phyloP scores from a whole-genome alignment of 2,888 invertebrate genomes.

The Ypsolopha scabrella region DNA sequence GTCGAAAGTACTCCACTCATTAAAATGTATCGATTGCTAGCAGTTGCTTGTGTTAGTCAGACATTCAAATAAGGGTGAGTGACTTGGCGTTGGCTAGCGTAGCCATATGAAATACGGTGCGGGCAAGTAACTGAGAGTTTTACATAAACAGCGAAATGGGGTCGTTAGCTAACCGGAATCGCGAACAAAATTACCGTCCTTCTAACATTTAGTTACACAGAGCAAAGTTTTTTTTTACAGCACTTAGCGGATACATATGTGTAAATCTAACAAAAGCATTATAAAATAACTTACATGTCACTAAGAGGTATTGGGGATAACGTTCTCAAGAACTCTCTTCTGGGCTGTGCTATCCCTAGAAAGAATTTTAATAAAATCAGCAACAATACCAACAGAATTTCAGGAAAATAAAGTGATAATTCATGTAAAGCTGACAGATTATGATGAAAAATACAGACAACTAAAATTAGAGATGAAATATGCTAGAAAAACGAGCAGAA shows the following conservation, averaged over 20 bases:
- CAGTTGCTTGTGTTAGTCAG: constrained; percentile 16
- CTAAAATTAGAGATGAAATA: not conserved
- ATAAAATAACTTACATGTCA: constrained; percentile 33
- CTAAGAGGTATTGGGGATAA: constrained; percentile 41
- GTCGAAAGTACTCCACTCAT: constrained; percentile 15
- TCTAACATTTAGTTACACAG: no score
- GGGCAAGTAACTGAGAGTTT: no score
- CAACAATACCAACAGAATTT: no score
- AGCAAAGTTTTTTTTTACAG: no score
- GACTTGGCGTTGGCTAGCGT: constrained; percentile 17
- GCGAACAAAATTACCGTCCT: no score
- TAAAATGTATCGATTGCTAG: constrained; percentile 25
- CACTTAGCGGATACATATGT: no score
- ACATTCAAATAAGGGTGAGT: constrained; percentile 28
- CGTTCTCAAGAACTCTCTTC: constrained; percentile 34
- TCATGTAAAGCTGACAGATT: no score
- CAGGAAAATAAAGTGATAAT: no score
- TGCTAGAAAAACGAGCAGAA: not conserved
- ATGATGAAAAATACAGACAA: not conserved
- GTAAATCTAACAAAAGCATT: no score
- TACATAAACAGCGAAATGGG: no score
- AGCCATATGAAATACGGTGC: not conserved
- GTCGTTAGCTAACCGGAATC: no score
- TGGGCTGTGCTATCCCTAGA: constrained; percentile 39
- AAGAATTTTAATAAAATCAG: not conserved